phyloP scores from a whole-genome alignment of 1,140 invertebrate species.

The Cotesia vestalis region DNA sequence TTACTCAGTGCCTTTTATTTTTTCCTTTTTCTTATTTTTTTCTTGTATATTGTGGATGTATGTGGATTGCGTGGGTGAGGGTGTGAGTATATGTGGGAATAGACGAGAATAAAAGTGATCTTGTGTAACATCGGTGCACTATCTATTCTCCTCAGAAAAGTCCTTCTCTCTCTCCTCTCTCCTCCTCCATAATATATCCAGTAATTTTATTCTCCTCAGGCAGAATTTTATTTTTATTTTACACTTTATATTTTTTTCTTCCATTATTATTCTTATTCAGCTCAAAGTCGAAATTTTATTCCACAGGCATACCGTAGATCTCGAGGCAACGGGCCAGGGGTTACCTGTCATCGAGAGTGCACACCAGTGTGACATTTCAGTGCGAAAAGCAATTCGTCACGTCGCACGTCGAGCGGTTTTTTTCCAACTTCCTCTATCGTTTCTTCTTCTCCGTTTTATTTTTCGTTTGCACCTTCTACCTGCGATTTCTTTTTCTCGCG shows the following conservation, averaged over 20 bases:
- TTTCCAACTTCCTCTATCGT: neutral
- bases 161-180: neutral
- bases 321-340: constrained; percentile 8
- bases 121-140: constrained; percentile 6
- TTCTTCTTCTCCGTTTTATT: constrained; percentile 10
- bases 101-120: neutral
- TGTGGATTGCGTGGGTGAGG: too few species aligned
- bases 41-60: neutral
- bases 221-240: neutral
- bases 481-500: constrained; percentile 18
- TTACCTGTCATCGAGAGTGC: constrained; percentile 28
- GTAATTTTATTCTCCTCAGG: constrained; percentile 10
- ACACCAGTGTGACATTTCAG: constrained; percentile 15
- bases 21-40: neutral
- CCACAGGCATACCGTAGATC: constrained; percentile 9
- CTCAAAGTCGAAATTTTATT: constrained; percentile 24
- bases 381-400: constrained; percentile 35
- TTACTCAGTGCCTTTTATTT: too few species aligned
- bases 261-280: neutral
- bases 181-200: too few species aligned
- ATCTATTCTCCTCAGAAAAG: neutral
- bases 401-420: constrained; percentile 20
- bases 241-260: neutral
- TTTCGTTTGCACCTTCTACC: constrained; percentile 9
- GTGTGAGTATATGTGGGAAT: neutral